phyloP scores from a whole-genome alignment of 1,140 invertebrate species.

The Drosophila malerkotliana region DNA sequence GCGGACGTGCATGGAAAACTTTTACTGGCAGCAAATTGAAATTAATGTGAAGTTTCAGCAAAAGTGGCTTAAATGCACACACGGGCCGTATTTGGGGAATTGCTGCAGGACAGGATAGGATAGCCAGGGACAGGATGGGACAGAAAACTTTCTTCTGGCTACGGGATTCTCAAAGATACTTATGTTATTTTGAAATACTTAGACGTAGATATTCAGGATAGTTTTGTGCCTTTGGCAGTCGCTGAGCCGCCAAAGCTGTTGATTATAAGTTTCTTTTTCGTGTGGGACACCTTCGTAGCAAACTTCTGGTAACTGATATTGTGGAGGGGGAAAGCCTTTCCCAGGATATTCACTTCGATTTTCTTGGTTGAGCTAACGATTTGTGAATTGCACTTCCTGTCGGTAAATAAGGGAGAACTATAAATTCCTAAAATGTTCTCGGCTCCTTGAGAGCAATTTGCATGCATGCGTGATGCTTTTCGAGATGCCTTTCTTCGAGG shows the following conservation, averaged over 20 bases:
- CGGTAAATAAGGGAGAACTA: constrained; percentile 77
- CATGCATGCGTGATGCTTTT: constrained; percentile 58
- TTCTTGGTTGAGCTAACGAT: constrained; percentile 69
- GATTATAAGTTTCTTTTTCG: constrained; percentile 71
- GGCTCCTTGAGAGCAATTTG: constrained; percentile 61
- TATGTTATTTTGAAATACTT: constrained; percentile 76
- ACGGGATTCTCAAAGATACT: constrained; percentile 57
- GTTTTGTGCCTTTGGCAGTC: constrained; percentile 64
- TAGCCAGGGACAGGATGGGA: constrained; percentile 12
- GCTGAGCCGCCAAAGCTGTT: constrained; percentile 79
- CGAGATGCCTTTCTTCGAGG: constrained; percentile 28
- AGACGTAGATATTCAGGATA: constrained; percentile 56
- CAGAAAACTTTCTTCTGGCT: constrained; percentile 36
- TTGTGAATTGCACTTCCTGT: constrained; percentile 82
- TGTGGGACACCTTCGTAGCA: constrained; percentile 45
- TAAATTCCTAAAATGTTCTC: constrained; percentile 67
- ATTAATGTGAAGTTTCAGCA: constrained; percentile 83
- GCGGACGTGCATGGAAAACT: constrained; percentile 81
- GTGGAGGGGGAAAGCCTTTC: neutral
- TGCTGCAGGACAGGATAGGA: constrained; percentile 54
- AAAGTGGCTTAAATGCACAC: constrained; percentile 83
- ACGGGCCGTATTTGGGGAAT: constrained; percentile 83
- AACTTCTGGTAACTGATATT: constrained; percentile 29
- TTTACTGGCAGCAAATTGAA: constrained; percentile 83
- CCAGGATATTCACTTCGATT: constrained; percentile 42